phyloP scores from a whole-genome alignment of 2,888 invertebrate species.

The Caenorhabditis japonica region DNA sequence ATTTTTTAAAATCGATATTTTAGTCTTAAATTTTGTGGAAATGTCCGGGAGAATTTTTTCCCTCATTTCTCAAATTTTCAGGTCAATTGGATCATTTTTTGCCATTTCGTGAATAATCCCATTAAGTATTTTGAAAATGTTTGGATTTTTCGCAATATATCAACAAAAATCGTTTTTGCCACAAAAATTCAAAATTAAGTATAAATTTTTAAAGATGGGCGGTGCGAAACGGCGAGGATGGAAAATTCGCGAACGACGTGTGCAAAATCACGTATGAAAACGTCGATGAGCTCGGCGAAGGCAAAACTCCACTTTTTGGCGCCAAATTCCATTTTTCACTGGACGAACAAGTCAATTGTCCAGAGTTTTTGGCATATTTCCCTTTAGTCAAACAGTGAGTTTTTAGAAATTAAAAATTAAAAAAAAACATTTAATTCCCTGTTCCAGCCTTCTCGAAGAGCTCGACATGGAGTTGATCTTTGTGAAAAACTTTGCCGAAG shows the following conservation, averaged over 20 bases:
- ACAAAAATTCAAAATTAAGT: too few species aligned
- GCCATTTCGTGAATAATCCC: too few species aligned
- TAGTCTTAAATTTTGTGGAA: too few species aligned
- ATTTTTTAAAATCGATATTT: too few species aligned
- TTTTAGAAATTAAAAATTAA: slow-evolving; percentile 4
- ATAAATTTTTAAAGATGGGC: slow-evolving; percentile 69
- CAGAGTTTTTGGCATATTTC: slow-evolving; percentile 96
- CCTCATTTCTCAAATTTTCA: too few species aligned
- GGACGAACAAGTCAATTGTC: slow-evolving; percentile 95
- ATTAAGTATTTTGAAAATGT: too few species aligned
- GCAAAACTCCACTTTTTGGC: slow-evolving; percentile 86
- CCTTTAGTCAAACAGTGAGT: slow-evolving; percentile 79
- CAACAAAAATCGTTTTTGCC: too few species aligned
- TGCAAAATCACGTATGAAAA: slow-evolving; percentile 79
- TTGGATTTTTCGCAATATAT: too few species aligned
- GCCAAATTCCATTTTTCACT: slow-evolving; percentile 94
- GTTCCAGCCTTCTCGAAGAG: slow-evolving; percentile 72
- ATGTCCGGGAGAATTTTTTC: too few species aligned
- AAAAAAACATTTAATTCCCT: too few species aligned
- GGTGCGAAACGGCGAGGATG: slow-evolving; percentile 60
- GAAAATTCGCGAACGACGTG: slow-evolving; percentile 79
- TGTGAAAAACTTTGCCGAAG: slow-evolving; percentile 69
- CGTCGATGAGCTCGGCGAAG: slow-evolving; percentile 62
- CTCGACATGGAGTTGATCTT: slow-evolving; percentile 74
- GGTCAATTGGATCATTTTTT: too few species aligned